Evolutionary conservation across 2,113 vertebrate species (phyloP).

Genomic region (Aleadryas rufinucha): DNA sequence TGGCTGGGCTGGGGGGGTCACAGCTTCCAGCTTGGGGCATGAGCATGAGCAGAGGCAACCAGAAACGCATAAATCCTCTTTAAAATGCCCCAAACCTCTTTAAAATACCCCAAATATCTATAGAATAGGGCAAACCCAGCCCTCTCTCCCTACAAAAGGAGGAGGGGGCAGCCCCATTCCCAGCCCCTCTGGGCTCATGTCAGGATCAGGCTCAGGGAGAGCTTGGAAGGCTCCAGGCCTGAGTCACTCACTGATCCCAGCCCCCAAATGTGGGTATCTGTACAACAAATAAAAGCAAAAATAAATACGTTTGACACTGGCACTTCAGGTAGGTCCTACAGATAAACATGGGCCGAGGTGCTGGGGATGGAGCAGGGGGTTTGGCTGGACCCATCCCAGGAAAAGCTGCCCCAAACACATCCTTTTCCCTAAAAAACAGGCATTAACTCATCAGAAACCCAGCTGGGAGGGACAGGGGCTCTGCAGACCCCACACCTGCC

Average conservation of each 20-base stretch:
- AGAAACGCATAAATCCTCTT: not conserved
- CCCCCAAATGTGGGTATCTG: not conserved
- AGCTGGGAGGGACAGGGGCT: not conserved
- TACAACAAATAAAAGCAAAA: not conserved
- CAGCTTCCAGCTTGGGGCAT: not conserved
- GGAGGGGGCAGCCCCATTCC: not conserved
- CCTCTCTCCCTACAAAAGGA: not conserved
- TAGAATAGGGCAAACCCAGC: too few species aligned
- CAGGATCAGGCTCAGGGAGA: not conserved
- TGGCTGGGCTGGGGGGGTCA: not conserved
- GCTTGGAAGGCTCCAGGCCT: not conserved
- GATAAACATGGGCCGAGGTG: not conserved
- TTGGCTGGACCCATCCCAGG: not conserved
- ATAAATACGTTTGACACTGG: not conserved
- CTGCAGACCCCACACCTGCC: not conserved
- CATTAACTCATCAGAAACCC: not conserved
- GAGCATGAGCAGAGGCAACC: not conserved
- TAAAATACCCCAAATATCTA: not conserved
- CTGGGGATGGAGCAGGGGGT: not conserved
- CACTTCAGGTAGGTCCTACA: not conserved
- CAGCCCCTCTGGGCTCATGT: not conserved
- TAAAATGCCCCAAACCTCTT: not conserved
- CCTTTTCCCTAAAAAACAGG: accelerated
- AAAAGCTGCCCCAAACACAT: not conserved
- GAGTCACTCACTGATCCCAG: not conserved